Evolutionary conservation across 2,113 vertebrate species (phyloP), one percentile per base, ranked within the genome.

Genomic region (Heterotis niloticus): DNA sequence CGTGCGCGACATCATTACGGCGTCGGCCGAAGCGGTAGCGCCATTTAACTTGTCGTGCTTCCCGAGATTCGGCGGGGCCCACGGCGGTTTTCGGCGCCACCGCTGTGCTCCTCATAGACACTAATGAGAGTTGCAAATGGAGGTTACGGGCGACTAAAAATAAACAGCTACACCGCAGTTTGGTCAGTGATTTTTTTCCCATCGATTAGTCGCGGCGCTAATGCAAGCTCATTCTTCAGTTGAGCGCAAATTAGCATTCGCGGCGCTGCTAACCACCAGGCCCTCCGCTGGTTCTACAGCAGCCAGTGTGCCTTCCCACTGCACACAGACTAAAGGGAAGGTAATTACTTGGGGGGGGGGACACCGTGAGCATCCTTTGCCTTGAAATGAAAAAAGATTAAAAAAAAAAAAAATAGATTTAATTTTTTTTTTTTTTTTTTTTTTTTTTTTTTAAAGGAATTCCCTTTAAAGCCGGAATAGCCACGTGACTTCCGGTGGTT

Each of bases 151-250:
- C 75, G 80, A 90, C 93, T 94, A 91, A 93, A 94, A 94, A 94
- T 94, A 94, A 95, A 94, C 89, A 94, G 87, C 91, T 91, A 91
- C 92, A 92, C 92, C 93, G 93, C 91, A 93, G 91, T 91, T 90
- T 93, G 94, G 94, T 96, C 94, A 95, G 94, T 96, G 95, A 94
- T 96, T 97, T 44, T 97, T 44, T 98, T 94, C 93, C 90, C 92
- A 96, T 97, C 96, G 96, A 98, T 97, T 98, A 94, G 93, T 94
- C 92, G 92, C 92, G 88, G 90, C 90, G 92, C 95, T 96, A 96
- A 97, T 94, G 95, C 94, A 88, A 86, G 94, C 93, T 95, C 94
- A 93, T 95, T 95, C 91, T 92, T 94, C 93, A 94, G 94, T 93
- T 94, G 92, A 90, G 90, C 89, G 89, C 93, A 95, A 94, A 96